Base-by-base conservation (phyloP, 2,113 vertebrate species). In the Prolemur simus region DNA sequence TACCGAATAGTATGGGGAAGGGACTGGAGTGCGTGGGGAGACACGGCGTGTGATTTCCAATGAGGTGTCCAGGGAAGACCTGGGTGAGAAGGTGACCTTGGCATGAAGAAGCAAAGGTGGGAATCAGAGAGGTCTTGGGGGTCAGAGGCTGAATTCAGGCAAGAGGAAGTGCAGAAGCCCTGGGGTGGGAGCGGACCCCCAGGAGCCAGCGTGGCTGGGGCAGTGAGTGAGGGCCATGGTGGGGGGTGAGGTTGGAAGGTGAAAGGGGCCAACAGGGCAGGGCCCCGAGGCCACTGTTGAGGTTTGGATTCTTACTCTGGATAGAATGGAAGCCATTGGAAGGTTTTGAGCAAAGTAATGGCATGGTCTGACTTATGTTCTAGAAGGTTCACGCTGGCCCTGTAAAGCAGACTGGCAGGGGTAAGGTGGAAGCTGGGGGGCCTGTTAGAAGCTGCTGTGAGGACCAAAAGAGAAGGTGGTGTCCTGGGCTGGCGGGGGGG, bases 401-500 rank as follows among this genome's bases (percentile, higher is more conserved):
- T 20, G 2, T 20, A n/a, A 7, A 18, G 37, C 1, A 13, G 8
- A 18, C 10, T 1, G 0, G 25, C 4, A 4, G 69, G 13, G n/a
- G 8, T 47, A 3, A 39, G 66, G 29, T 25, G 49, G 81, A 20
- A 34, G 4, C 32, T 2, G 42, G 63, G 73, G 14, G 56, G 4
- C 21, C 54, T 23, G 8, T 64, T 18, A 13, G 91, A 27, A 45
- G 32, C 87, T 10, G n/a, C 5, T 4, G 13, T 4, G 58, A 37
- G 54, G 15, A 54, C 34, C 9, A 18, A 1, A n/a, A 76, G 29
- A 15, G 49, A 21, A 8, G 23, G 20, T 13, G 15, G 60, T 1
- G 25, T 32, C 84, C 47, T 12, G 20, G 37, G 14, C 45, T 11
- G 0, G 23, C 0, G n/a, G 39, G 23, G 23, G 49, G 39, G 5